Evolutionary conservation across 1,140 invertebrate species (phyloP), one percentile per base, ranked within the genome.

Genomic region (Pogonomyrmex barbatus): DNA sequence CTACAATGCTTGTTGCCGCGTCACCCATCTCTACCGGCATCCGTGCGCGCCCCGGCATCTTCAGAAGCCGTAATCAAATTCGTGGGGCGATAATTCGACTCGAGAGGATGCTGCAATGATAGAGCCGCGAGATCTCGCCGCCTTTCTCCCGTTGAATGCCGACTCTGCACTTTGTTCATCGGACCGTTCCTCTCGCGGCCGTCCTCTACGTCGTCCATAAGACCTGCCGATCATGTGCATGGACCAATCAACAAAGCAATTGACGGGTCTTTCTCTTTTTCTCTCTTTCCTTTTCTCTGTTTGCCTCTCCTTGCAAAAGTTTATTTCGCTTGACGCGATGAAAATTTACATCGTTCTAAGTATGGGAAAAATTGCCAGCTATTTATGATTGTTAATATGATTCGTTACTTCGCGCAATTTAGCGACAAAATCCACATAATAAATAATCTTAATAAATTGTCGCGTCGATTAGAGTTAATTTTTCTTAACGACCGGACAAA

Each of bases 31-130:
- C 84, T 86, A 79, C 77, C 79, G 88, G 86, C 81, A 85, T 85
- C 79, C 79, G 86, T 89, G 68, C 68, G 81, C 54, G 83, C 76
- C 75, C 68, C 88, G 83, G 89, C 89, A 90, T 83, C 89, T 88
- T 90, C 89, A 90, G 89, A 90, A 90, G 89, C 89, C 87, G 88
- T 91, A 91, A 91, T 91, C 90, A 91, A 91, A 90, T 91, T 91
- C 90, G 86, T 89, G 85, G 85, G 76, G 76, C 79, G 90, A 89
- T 86, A 88, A 89, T 88, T 90, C 88, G 88, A 75, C 85, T 62
- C 63, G 39, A 71, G 65, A 83, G 79, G 79, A 83, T 73, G 68
- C 56, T 83, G 79, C 79, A 83, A 83, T 83, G 79, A 83, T 83
- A 83, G 68, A 70, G 63, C 54, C 79, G 68, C 79, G 68, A 83